These are phyloP conservation scores for Shargacucullia verbasci DNA, from an alignment of 2,888 invertebrate species.

Conservation along the genomic window DNA sequence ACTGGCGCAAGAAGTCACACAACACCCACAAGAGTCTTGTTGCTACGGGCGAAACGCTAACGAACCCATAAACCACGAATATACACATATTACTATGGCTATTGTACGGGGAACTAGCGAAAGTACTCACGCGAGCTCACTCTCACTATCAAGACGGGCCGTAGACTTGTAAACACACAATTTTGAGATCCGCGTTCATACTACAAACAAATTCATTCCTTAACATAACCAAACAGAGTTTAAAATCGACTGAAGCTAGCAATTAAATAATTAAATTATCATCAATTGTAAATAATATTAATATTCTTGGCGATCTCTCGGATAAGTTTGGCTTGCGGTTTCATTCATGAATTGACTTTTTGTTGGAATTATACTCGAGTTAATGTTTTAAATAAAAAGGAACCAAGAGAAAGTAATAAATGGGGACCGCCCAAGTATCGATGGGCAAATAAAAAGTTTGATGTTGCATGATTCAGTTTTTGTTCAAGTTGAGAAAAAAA, in stretches of 20 bases:
- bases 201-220: conserved; percentile 26
- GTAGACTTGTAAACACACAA: conserved; percentile 50
- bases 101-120: conserved; percentile 46
- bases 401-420: conserved; percentile 43
- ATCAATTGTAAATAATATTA: conserved; percentile 30
- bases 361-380: conserved; percentile 13
- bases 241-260: conserved; percentile 9
- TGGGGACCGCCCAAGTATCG: conserved; percentile 25
- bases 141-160: conserved; percentile 61
- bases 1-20: too few relatives aligned
- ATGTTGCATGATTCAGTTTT: conserved; percentile 14
- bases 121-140: conserved; percentile 53
- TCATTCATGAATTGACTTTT: conserved; percentile 32
- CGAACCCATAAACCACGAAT: conserved; percentile 34
- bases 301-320: conserved; percentile 41
- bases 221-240: neutral
- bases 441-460: conserved; percentile 28
- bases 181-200: conserved; percentile 44
- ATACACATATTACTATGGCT: conserved; percentile 24
- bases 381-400: conserved; percentile 15
- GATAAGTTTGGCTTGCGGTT: conserved; percentile 21
- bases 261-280: conserved; percentile 30
- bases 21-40: conserved; percentile 20
- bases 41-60: conserved; percentile 21
- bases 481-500: conserved; percentile 2